Evolutionary conservation across 2,797 vertebrate species (phyloP).

Genomic region (Psittacula echo): DNA sequence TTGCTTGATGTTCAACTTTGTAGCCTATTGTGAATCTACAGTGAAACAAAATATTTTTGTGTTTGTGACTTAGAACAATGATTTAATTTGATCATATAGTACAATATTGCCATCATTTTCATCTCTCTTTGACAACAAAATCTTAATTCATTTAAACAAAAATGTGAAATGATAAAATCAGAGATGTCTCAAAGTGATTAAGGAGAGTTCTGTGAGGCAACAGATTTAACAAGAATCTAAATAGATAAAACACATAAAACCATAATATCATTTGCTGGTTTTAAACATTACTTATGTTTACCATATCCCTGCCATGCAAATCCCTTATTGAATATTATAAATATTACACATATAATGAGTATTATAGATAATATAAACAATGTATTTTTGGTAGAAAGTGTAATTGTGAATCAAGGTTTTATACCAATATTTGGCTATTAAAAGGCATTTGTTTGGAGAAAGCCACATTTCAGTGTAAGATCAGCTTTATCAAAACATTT

Average conservation of each 20-base stretch:
- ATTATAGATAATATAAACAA: not conserved
- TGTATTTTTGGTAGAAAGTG: too few species aligned
- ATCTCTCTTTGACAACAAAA: not conserved
- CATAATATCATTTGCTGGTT: not conserved
- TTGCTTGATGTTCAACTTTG: not conserved
- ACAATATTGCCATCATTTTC: not conserved
- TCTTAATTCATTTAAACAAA: slow-evolving; percentile 1
- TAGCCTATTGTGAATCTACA: not conserved
- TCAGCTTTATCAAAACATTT: not conserved
- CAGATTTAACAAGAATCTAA: not conserved
- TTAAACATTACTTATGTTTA: not conserved
- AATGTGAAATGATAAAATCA: not conserved
- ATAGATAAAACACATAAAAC: not conserved
- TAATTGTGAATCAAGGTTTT: not conserved
- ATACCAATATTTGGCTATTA: not conserved
- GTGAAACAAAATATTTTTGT: slow-evolving; percentile 29
- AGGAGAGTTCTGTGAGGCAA: not conserved
- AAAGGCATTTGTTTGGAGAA: not conserved
- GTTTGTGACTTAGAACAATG: not conserved
- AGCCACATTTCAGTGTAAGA: not conserved
- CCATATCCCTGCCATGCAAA: not conserved
- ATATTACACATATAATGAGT: not conserved
- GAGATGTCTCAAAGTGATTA: not conserved
- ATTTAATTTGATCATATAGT: slow-evolving; percentile 5
- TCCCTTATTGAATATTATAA: not conserved